Conservation (phyloP, 37 sponge, comb jelly and placozoan species). For the Amphimedon queenslandica region DNA sequence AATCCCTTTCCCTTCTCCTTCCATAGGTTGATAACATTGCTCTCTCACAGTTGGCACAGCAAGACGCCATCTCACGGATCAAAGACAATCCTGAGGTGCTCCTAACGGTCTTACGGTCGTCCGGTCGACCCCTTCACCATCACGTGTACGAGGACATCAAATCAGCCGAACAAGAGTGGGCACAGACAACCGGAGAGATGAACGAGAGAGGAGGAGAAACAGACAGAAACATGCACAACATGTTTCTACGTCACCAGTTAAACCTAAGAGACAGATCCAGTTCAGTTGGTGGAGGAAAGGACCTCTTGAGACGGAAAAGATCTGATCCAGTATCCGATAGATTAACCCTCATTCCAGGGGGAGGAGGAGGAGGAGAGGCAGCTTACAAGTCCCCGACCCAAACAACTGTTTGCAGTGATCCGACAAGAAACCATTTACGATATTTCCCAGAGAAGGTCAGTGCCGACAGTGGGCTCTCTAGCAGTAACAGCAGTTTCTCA, state of each 20-base stretch:
- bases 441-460: conserved; percentile 16
- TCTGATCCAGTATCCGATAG: neutral
- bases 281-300: neutral
- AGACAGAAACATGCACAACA: neutral
- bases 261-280: neutral
- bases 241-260: neutral
- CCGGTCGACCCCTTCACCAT: neutral
- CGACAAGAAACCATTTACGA: neutral
- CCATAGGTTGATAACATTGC: conserved; percentile 45
- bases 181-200: too few species aligned
- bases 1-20: neutral
- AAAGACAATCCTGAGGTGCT: conserved; percentile 48
- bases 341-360: neutral
- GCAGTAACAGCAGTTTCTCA: conserved; percentile 54
- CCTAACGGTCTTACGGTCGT: conserved; percentile 35
- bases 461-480: conserved; percentile 71
- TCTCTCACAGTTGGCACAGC: conserved; percentile 19
- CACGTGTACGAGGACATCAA: conserved; percentile 53
- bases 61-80: conserved; percentile 57
- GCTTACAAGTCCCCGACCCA: neutral
- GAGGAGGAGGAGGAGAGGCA: neutral
- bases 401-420: conserved; percentile 5
- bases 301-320: neutral
- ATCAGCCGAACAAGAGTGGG: conserved; percentile 19
- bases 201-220: neutral